phyloP scores from a whole-genome alignment of 2,113 vertebrate genomes.

The Cathartes aura region DNA sequence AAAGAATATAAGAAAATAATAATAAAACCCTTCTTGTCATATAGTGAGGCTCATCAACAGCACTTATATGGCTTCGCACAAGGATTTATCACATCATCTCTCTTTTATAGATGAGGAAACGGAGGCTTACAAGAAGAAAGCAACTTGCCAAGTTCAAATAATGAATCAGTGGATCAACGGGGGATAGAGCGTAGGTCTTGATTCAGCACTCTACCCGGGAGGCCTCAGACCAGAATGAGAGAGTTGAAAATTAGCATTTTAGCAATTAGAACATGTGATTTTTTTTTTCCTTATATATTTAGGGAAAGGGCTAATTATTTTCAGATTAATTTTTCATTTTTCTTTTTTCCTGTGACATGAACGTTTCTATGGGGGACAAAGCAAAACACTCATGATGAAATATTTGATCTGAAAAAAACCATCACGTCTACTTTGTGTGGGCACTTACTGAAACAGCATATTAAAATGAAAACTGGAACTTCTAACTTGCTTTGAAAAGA shows the following conservation, averaged over 20 bases:
- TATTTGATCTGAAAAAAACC: background rate
- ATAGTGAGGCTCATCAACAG: background rate
- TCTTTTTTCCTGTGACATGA: background rate
- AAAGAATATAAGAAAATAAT: background rate
- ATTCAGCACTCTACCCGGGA: accelerated
- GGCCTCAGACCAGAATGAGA: background rate
- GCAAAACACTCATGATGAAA: background rate
- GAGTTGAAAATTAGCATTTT: background rate
- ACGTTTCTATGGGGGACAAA: background rate
- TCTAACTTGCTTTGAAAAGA: background rate
- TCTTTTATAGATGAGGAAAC: background rate
- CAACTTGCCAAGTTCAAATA: background rate
- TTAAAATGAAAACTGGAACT: background rate
- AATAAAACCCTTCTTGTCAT: background rate
- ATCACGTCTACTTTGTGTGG: background rate
- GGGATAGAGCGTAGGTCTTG: background rate
- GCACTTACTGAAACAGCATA: background rate
- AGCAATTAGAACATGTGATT: background rate
- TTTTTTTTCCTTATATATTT: background rate
- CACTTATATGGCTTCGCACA: background rate
- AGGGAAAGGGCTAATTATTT: background rate
- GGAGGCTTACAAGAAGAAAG: background rate
- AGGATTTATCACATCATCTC: background rate
- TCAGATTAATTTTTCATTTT: background rate
- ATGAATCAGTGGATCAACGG: background rate